Conservation (phyloP, 2,113 vertebrate species). For the Amazona guildingii region DNA sequence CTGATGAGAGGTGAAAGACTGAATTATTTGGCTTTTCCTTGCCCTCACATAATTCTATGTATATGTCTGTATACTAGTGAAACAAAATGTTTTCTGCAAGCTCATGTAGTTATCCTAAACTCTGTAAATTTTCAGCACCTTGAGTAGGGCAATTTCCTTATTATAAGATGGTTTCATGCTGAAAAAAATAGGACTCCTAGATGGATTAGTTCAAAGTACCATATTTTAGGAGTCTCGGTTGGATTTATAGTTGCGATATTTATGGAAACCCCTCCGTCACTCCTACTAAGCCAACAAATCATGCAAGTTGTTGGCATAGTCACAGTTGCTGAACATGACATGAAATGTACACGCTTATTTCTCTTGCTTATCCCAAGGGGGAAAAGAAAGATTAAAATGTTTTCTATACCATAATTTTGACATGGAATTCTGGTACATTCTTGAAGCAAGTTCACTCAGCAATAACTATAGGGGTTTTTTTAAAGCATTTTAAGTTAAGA, state of each 20-base stretch:
- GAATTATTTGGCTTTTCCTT: not conserved
- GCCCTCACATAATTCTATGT: not conserved
- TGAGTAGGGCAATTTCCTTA: not conserved
- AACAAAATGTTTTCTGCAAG: not conserved
- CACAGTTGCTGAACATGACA: not conserved
- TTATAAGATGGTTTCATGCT: not conserved
- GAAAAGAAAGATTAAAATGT: not conserved
- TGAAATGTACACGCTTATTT: not conserved
- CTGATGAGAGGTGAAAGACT: not conserved
- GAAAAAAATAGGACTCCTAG: not conserved
- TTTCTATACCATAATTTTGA: not conserved
- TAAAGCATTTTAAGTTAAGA: not conserved
- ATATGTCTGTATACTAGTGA: not conserved
- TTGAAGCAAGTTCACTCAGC: not conserved
- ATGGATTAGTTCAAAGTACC: not conserved
- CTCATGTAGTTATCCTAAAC: not conserved
- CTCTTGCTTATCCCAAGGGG: rapidly evolving
- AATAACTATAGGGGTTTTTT: not conserved
- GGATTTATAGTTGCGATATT: not conserved
- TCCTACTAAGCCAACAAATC: not conserved
- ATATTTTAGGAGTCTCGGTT: not conserved
- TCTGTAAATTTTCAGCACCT: not conserved
- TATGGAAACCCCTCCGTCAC: not conserved
- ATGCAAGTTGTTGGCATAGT: not conserved
- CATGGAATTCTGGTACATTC: not conserved